These are phyloP conservation scores for Hartigia nigra DNA, from an alignment of 2,888 invertebrate genomes.

Conservation along the genomic window DNA sequence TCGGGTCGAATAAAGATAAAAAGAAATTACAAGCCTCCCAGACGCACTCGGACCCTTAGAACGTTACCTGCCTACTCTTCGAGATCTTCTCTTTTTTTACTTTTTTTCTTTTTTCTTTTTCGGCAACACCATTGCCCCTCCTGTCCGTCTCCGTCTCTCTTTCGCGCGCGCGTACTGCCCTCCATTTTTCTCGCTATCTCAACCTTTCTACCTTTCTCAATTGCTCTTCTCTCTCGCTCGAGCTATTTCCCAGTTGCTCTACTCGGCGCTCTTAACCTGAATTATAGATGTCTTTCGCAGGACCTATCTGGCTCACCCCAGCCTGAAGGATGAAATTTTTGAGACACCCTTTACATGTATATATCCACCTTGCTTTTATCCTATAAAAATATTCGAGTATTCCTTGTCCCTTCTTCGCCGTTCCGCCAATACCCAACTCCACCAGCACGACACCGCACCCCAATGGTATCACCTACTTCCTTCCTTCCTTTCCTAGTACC, in stretches of 20 bases:
- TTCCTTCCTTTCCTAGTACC: background rate
- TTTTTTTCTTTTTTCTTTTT: background rate
- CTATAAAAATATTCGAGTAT: constrained; percentile 3
- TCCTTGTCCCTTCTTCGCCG: background rate
- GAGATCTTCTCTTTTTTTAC: constrained; percentile 9
- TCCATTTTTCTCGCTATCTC: constrained; percentile 17
- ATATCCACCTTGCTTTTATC: background rate
- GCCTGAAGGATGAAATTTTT: constrained; percentile 24
- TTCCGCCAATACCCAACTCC: background rate
- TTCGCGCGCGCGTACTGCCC: constrained; percentile 5
- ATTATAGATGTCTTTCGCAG: constrained; percentile 44
- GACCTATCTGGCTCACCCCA: constrained; percentile 25
- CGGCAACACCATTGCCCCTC: constrained; percentile 12
- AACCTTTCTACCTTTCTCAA: constrained; percentile 10
- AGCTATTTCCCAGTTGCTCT: constrained; percentile 38
- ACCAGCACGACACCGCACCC: background rate
- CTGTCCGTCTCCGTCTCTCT: constrained; percentile 10
- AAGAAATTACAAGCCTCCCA: constrained; percentile 53
- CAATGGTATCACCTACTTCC: background rate
- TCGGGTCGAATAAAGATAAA: constrained; percentile 46
- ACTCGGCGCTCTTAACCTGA: constrained; percentile 35
- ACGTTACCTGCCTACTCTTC: constrained; percentile 10
- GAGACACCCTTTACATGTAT: constrained; percentile 31
- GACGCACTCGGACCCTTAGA: constrained; percentile 37
- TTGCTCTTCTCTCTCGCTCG: constrained; percentile 22